Evolutionary conservation across 2,113 vertebrate species (phyloP), one percentile per base, ranked within the genome.

Genomic region (Myotis davidii): DNA sequence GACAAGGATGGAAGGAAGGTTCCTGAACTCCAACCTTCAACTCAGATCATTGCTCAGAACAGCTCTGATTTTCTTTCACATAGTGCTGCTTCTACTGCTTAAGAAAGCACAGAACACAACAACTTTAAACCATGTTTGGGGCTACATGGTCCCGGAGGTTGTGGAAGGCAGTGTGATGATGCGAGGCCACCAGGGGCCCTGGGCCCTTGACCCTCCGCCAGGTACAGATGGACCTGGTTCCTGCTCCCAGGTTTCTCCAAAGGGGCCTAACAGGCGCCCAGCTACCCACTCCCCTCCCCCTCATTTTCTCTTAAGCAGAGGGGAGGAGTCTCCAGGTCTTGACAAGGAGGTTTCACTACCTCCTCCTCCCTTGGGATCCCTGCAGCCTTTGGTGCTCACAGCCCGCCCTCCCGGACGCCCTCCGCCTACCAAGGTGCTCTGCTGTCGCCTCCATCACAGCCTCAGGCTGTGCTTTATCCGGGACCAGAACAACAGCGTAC

Each of bases 401-500:
- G 3, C 14, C 70, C 83, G 37, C 9, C 67, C 67, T 52, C 45
- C 21, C 42, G 14, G 34, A 32, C 8, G 37, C 32, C 37, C 76
- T 1, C 13, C 61, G 64, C 34, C 77, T 17, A 17, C 61, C n/a
- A 1, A 4, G 42, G 25, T 0, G 0, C 48, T 73, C 37, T 17
- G 52, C 61, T 52, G 70, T 93, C 94, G 81, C 59, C 84, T 91
- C 45, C 1, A 25, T 82, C 85, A 45, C 59, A 94, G 91, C 92
- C 74, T 65, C 7, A 10, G 59, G 95, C 88, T 50, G 37, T n/a
- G 54, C 92, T 93, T 97, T 25, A 0, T 91, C 70, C 70, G 1
- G 37, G 97, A 93, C 95, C 97, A 96, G 96, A 97, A 97, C 91
- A 97, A 96, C 97, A 97, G 61, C 65, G 86, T 0, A 0, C 97